These are phyloP conservation scores for Pharmacophagus antenor DNA, from an alignment of 2,888 invertebrate genomes.

Conservation along the genomic window DNA sequence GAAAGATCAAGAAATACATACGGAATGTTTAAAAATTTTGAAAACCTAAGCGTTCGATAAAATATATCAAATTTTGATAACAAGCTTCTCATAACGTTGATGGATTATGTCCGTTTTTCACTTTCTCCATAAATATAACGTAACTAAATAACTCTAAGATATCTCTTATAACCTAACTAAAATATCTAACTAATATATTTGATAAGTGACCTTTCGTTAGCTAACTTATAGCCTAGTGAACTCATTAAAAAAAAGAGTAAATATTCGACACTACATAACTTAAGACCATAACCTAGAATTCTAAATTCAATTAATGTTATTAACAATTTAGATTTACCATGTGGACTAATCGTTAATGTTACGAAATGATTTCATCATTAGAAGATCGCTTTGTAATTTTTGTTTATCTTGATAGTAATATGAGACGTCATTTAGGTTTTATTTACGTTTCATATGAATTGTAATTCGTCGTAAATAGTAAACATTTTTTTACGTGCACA, in stretches of 20 bases:
- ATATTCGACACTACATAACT: not conserved
- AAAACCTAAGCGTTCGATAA: too few species aligned
- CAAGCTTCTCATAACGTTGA: not conserved
- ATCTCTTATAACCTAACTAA: too few species aligned
- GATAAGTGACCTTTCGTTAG: too few species aligned
- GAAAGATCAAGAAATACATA: too few species aligned
- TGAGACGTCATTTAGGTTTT: too few species aligned
- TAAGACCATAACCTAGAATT: not conserved
- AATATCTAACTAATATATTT: too few species aligned
- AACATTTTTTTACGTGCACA: too few species aligned
- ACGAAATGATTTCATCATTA: not conserved
- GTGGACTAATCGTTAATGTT: not conserved
- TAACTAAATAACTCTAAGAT: too few species aligned
- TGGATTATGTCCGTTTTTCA: not conserved
- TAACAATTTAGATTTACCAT: not conserved
- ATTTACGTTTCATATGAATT: too few species aligned
- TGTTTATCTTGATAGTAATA: not conserved
- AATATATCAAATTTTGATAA: too few species aligned
- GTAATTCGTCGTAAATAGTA: too few species aligned
- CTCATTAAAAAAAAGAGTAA: not conserved
- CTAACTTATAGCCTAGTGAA: not conserved
- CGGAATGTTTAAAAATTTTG: too few species aligned
- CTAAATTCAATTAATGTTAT: not conserved
- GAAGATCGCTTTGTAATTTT: not conserved
- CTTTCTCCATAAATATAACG: constrained; percentile 2